A percentile compares a stretch with the other conserved stretches of the same genome.
Evolutionary conservation across 2,113 vertebrate species (phyloP).

Genomic region (Excalfactoria chinensis): DNA sequence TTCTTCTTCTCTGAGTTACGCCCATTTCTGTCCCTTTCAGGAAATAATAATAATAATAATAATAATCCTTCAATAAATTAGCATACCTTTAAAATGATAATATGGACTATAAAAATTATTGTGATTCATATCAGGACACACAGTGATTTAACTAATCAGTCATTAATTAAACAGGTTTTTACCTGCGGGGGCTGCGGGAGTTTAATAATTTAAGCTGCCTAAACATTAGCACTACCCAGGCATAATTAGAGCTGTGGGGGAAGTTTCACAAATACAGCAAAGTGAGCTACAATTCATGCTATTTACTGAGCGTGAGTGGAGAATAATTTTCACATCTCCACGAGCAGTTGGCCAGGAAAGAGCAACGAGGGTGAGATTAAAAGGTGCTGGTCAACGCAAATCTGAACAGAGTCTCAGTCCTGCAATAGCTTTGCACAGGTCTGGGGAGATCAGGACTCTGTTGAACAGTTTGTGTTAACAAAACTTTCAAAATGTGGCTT

Average conservation of each 20-base stretch:
- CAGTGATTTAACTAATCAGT: conserved; percentile 74
- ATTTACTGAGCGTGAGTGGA: conserved; percentile 25
- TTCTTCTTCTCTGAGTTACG: background rate
- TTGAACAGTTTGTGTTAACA: background rate
- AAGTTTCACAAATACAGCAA: conserved; percentile 67
- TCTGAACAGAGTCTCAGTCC: background rate
- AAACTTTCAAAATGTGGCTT: background rate
- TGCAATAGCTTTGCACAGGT: background rate
- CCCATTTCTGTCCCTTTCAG: conserved; percentile 1
- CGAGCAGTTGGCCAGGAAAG: background rate
- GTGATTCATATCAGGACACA: conserved; percentile 69
- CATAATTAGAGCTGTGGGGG: conserved; percentile 72
- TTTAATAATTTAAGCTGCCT: conserved; percentile 76
- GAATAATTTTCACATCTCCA: background rate
- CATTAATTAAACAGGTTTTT: conserved; percentile 76
- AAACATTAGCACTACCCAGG: conserved; percentile 67
- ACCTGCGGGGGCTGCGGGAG: conserved; percentile 62
- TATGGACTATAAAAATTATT: conserved; percentile 62
- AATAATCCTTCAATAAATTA: conserved; percentile 62
- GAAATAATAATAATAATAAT: background rate
- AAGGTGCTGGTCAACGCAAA: background rate
- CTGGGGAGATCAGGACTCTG: fast-evolving
- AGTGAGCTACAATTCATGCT: conserved; percentile 57
- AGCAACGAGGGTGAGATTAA: background rate
- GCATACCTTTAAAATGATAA: conserved; percentile 80